Conservation (phyloP, 2,888 invertebrate species). For the Emmelina monodactyla region DNA sequence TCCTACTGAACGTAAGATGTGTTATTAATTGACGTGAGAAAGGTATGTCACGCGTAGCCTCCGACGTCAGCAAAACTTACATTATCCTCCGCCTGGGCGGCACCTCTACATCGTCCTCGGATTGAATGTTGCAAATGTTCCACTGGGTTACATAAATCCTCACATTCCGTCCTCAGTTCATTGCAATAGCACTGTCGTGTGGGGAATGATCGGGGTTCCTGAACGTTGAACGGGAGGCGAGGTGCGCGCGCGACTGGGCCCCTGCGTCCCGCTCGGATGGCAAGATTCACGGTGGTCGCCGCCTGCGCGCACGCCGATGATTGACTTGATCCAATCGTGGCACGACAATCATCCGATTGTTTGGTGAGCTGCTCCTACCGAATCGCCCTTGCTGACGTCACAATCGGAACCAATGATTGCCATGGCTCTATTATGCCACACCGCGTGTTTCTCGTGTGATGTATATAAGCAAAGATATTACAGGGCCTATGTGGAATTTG, state of each 20-base stretch:
- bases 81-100: constrained; percentile 50
- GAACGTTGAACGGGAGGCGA: neutral
- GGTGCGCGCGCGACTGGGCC: constrained; percentile 33
- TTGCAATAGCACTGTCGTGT: too few species aligned
- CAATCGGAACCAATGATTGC: constrained; percentile 30
- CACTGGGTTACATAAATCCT: too few species aligned
- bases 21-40: too few species aligned
- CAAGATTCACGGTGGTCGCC: constrained; percentile 57
- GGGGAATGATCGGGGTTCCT: too few species aligned
- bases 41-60: too few species aligned
- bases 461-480: neutral
- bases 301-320: constrained; percentile 49
- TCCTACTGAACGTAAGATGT: too few species aligned
- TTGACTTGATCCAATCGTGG: constrained; percentile 60
- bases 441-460: neutral
- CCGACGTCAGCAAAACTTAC: constrained; percentile 41
- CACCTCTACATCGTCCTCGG: constrained; percentile 56
- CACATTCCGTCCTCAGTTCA: too few species aligned
- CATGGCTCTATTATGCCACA: constrained; percentile 8
- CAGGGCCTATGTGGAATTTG: neutral
- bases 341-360: constrained; percentile 27
- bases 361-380: constrained; percentile 25
- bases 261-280: constrained; percentile 36
- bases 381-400: constrained; percentile 34
- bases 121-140: too few species aligned